Percentiles rank a stretch among this genome's conserved stretches.
Conservation (phyloP, 1,140 invertebrate species). For the Tetraneura akinire region DNA sequence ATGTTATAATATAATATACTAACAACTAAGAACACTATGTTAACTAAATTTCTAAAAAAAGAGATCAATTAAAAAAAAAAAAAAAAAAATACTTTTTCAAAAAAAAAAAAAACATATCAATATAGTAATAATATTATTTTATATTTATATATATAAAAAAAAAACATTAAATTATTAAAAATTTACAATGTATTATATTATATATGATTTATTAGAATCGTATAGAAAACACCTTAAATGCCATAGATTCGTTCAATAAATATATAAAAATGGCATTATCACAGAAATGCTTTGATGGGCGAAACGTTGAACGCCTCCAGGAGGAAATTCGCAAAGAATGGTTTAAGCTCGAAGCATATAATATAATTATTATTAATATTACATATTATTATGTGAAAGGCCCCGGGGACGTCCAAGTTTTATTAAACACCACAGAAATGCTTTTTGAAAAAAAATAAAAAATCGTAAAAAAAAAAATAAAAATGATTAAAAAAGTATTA, state of each 20-base stretch:
- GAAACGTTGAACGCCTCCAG: constrained; percentile 9
- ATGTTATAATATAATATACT: not conserved
- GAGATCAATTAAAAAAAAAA: constrained; percentile 45
- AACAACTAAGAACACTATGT: constrained; percentile 26
- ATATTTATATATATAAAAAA: too few relatives aligned
- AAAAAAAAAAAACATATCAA: constrained; percentile 4
- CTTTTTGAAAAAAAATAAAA: constrained; percentile 42
- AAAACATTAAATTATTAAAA: too few relatives aligned
- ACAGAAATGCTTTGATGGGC: constrained; percentile 50
- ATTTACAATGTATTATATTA: not conserved
- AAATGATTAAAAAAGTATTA: not conserved
- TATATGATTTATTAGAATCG: constrained; percentile 16
- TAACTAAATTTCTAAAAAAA: not conserved
- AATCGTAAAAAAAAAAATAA: constrained; percentile 1
- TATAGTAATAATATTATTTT: too few relatives aligned
- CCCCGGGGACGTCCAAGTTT: constrained; percentile 22
- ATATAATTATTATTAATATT: too few relatives aligned
- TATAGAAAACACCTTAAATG: constrained; percentile 20
- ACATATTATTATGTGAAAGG: too few relatives aligned
- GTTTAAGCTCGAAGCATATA: constrained; percentile 38
- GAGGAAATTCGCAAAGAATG: constrained; percentile 31
- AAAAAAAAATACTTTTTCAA: too few relatives aligned
- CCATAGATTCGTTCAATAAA: not conserved
- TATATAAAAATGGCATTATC: constrained; percentile 36
- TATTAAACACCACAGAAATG: constrained; percentile 50